Evolutionary conservation across 2,797 vertebrate species (phyloP).

Genomic region (Lindbergichthys nudifrons): DNA sequence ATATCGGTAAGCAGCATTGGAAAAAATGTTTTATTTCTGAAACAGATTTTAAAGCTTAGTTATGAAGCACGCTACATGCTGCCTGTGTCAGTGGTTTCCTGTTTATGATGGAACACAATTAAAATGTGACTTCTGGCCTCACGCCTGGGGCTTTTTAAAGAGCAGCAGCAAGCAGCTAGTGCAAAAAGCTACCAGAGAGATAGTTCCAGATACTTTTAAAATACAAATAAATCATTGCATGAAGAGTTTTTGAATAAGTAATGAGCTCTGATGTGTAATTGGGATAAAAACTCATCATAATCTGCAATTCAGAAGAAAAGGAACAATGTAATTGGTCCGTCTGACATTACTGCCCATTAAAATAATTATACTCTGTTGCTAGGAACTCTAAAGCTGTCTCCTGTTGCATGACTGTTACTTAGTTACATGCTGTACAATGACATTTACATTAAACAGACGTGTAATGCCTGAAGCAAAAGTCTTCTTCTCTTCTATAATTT

Average conservation of each 20-base stretch:
- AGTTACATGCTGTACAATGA: constrained; percentile 5
- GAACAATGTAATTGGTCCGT: constrained; percentile 8
- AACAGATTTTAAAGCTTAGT: not conserved
- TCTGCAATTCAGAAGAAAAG: constrained; percentile 7
- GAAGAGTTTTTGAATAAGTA: not conserved
- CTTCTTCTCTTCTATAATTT: constrained; percentile 20
- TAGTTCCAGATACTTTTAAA: not conserved
- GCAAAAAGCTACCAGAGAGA: not conserved
- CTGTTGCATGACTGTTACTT: constrained; percentile 14
- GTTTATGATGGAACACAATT: not conserved
- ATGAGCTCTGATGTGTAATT: constrained; percentile 5
- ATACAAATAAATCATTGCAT: not conserved
- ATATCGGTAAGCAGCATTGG: no score
- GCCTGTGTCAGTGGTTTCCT: not conserved
- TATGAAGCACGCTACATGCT: not conserved
- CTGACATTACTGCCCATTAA: constrained; percentile 18
- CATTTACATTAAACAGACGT: not conserved
- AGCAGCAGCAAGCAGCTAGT: no score
- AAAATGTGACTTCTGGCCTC: not conserved
- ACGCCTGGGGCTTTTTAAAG: no score
- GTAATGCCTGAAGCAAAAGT: constrained; percentile 9
- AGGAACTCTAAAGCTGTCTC: not conserved
- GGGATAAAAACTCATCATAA: not conserved
- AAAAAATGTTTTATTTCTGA: not conserved
- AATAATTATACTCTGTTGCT: not conserved